phyloP scores from a whole-genome alignment of 2,797 vertebrate species.

The Syndactyla subalaris region DNA sequence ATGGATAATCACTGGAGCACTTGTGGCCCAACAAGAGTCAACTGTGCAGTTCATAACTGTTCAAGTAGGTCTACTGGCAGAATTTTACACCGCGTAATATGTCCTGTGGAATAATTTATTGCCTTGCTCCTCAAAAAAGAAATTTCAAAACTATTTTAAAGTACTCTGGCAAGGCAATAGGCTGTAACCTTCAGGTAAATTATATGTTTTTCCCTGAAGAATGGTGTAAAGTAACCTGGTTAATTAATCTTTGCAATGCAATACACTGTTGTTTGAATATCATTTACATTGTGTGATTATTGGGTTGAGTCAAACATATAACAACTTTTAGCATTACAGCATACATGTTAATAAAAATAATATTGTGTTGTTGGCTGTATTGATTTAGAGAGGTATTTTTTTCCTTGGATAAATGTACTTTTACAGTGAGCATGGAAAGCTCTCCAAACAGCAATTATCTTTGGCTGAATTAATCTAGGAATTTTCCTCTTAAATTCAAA shows the following conservation, averaged over 20 bases:
- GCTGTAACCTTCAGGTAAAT: neutral
- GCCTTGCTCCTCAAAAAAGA: neutral
- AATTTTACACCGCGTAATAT: neutral
- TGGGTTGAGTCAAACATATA: slow-evolving; percentile 5
- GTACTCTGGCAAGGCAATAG: neutral
- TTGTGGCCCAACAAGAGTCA: neutral
- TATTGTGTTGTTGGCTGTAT: neutral
- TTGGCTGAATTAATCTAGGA: slow-evolving; percentile 53
- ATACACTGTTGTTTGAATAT: neutral
- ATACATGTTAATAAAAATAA: slow-evolving; percentile 47
- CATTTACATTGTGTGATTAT: neutral
- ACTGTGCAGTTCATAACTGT: neutral
- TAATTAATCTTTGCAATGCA: slow-evolving; percentile 7
- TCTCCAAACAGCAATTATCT: slow-evolving; percentile 57
- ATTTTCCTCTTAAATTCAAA: slow-evolving; percentile 51
- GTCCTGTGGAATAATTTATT: neutral
- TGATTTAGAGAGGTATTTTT: slow-evolving; percentile 6
- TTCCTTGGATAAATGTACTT: slow-evolving; percentile 13
- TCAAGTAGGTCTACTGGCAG: neutral
- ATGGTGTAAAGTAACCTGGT: neutral
- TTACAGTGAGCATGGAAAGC: neutral
- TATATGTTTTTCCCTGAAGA: neutral
- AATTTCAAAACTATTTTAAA: slow-evolving; percentile 14
- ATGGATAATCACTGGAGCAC: neutral
- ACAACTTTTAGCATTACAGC: neutral